Percentiles rank a stretch among this genome's conserved stretches.
Conservation (phyloP, 2,113 vertebrate genomes). For the Notiomystis cincta region DNA sequence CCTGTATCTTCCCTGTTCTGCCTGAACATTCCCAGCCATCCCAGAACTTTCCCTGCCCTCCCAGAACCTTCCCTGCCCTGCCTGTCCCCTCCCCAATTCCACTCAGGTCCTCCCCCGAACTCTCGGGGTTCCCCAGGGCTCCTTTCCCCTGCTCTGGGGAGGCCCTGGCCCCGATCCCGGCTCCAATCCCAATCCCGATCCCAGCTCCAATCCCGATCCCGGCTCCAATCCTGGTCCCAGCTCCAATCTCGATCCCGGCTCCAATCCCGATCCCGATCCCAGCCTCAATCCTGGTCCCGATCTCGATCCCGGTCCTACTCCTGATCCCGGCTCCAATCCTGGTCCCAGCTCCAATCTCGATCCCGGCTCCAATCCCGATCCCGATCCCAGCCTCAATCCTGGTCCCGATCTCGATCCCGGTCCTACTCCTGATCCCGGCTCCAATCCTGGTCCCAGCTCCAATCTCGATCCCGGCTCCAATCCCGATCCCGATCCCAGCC, state of each 20-base stretch:
- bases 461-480: no score
- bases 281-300: background rate
- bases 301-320: no score
- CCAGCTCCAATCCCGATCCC: rapidly evolving
- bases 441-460: no score
- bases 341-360: no score
- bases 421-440: background rate
- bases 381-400: no score
- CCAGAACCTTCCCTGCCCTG: background rate
- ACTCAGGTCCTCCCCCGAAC: no score
- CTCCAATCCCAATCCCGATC: background rate
- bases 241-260: rapidly evolving
- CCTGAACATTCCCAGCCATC: no score
- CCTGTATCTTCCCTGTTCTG: no score
- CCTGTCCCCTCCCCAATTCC: background rate
- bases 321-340: background rate
- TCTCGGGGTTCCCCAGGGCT: background rate
- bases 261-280: background rate
- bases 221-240: rapidly evolving
- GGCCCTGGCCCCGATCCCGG: no score
- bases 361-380: no score
- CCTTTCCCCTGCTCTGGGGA: background rate
- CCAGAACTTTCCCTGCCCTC: background rate
- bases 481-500: no score
- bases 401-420: no score